Percentiles rank a stretch among this genome's conserved stretches.
Conservation (phyloP, 2,797 vertebrate genomes). For the Glyptemys insculpta region DNA sequence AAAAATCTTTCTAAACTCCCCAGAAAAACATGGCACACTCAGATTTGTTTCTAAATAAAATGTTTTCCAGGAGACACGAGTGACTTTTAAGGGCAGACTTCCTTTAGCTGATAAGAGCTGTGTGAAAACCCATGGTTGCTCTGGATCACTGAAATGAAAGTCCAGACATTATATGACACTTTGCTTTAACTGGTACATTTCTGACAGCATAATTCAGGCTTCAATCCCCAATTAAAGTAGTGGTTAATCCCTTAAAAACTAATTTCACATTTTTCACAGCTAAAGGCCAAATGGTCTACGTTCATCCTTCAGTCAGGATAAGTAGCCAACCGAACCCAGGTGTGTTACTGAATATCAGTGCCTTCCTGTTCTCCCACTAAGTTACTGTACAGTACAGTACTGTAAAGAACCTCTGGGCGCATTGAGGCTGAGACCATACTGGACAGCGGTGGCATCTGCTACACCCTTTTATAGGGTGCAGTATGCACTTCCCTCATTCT, state of each 20-base stretch:
- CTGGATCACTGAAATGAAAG: not conserved
- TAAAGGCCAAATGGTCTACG: not conserved
- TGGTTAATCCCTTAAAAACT: slow-evolving; percentile 23
- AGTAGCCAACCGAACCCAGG: not conserved
- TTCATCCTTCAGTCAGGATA: not conserved
- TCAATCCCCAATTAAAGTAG: slow-evolving; percentile 18
- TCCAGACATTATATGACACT: not conserved
- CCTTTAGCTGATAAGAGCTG: slow-evolving; percentile 21
- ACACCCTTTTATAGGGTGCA: not conserved
- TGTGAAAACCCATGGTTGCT: slow-evolving; percentile 3
- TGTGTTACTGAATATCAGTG: not conserved
- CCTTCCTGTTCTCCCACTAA: not conserved
- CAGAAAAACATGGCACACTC: not conserved
- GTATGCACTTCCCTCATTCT: not conserved
- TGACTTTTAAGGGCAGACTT: not conserved
- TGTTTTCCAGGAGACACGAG: not conserved
- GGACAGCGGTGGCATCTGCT: not conserved
- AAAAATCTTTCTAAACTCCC: not conserved
- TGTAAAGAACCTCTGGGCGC: not conserved
- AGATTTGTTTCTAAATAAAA: not conserved
- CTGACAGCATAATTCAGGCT: slow-evolving; percentile 11
- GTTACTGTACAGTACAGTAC: not conserved
- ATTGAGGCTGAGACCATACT: not conserved
- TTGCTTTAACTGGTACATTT: slow-evolving; percentile 32
- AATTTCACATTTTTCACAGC: slow-evolving; percentile 5